Evolutionary conservation across 2,888 invertebrate genomes (phyloP), one percentile per base, ranked within the genome.

Genomic region (Clistopyga incitator): DNA sequence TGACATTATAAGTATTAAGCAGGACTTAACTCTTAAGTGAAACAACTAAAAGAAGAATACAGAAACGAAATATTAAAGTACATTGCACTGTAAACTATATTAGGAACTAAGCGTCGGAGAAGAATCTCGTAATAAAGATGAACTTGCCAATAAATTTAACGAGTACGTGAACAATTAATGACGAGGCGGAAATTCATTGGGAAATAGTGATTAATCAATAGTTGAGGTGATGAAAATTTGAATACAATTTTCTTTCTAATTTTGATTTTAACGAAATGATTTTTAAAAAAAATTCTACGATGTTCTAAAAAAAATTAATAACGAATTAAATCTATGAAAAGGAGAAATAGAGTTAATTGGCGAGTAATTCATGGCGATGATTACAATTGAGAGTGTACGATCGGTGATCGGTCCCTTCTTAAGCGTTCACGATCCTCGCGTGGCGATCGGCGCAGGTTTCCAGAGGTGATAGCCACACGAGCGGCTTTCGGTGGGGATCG

Each of bases 401-500:
- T 65, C 42, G 65, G 65, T n/a, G n/a, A n/a, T 4, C 50, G 70
- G 25, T 29, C 70, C n/a, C 52, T 70, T 70, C 34, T 52, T n/a
- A 52, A 18, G 42, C 52, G 25, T 72, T 42, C 15, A 72, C 56
- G 56, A 59, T 72, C 34, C 54, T 54, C 71, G 52, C 20, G 15
- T 29, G 78, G 75, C 11, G 65, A 80, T 82, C 38, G 20, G 52
- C 71, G 59, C 56, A 75, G 72, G 76, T 76, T 71, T 71, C 56
- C 59, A 80, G 78, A 61, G 78, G 74, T 20, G 74, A 86, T 85
- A 86, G 85, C 54, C 68, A 81, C 68, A 38, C 29, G 56, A 42
- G 45, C 56, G 11, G n/a, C 42, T 11, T 20, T 29, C 20, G 25
- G 82, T 56, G 71, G 76, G 67, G 59, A 67, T 47, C 23, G 86